Percentiles rank a stretch among this genome's conserved stretches.
phyloP scores from a whole-genome alignment of 2,888 invertebrate species.

The Eilema depressum region DNA sequence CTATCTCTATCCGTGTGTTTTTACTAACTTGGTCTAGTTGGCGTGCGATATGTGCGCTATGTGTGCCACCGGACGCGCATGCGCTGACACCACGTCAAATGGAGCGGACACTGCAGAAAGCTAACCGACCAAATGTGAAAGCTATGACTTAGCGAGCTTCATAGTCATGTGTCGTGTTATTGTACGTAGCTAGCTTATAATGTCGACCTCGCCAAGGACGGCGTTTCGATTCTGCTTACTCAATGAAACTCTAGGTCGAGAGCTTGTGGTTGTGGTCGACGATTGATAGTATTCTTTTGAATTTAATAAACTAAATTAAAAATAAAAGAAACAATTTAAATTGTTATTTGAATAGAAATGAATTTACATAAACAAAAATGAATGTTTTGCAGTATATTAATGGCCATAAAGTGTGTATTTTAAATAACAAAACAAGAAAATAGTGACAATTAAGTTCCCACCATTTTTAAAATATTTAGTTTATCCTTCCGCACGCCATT shows the following conservation, averaged over 20 bases:
- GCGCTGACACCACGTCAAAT: constrained; percentile 74
- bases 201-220: constrained; percentile 83
- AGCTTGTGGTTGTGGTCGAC: constrained; percentile 71
- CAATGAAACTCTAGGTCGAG: constrained; percentile 72
- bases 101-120: constrained; percentile 77
- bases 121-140: constrained; percentile 65
- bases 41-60: constrained; percentile 84
- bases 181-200: constrained; percentile 54
- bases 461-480: not conserved
- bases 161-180: constrained; percentile 20
- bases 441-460: not conserved
- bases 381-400: not conserved
- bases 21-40: constrained; percentile 80
- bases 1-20: constrained; percentile 75
- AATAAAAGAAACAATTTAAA: not conserved
- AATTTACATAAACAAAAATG: not conserved
- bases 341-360: too few species aligned
- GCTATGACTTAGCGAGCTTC: constrained; percentile 37
- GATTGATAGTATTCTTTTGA: constrained; percentile 40
- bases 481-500: not conserved
- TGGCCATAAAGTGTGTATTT: not conserved
- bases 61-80: constrained; percentile 83
- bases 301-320: not conserved
- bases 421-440: not conserved
- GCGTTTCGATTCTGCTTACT: constrained; percentile 79